Percentiles rank a stretch among this genome's conserved stretches.
phyloP scores from a whole-genome alignment of 2,888 invertebrate species.

The Pyrochroa serraticornis region DNA sequence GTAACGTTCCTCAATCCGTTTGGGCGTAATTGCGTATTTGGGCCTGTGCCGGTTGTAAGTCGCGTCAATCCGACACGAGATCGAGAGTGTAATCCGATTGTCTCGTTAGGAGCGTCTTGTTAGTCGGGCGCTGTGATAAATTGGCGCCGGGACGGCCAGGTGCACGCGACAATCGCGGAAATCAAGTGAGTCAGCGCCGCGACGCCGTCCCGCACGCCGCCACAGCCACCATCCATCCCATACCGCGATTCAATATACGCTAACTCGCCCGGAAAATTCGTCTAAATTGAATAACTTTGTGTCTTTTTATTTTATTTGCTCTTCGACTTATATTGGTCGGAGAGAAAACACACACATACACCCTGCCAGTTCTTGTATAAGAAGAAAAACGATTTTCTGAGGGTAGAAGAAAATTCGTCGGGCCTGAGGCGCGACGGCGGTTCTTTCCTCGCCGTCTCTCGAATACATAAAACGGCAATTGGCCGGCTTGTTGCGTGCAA shows the following conservation, averaged over 20 bases:
- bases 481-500: slow-evolving; percentile 58
- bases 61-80: slow-evolving; percentile 55
- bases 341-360: slow-evolving; percentile 17
- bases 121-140: slow-evolving; percentile 51
- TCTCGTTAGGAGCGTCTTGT: slow-evolving; percentile 57
- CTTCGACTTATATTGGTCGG: slow-evolving; percentile 49
- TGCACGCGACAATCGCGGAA: slow-evolving; percentile 45
- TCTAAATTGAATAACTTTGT: slow-evolving; percentile 57
- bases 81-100: slow-evolving; percentile 57
- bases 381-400: slow-evolving; percentile 55
- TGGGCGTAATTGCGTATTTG: slow-evolving; percentile 50
- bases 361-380: slow-evolving; percentile 33
- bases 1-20: neutral
- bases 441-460: slow-evolving; percentile 32
- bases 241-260: slow-evolving; percentile 48
- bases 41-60: slow-evolving; percentile 33
- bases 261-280: slow-evolving; percentile 55
- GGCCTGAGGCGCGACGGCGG: slow-evolving; percentile 41
- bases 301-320: slow-evolving; percentile 55
- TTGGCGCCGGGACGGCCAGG: slow-evolving; percentile 49
- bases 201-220: slow-evolving; percentile 10
- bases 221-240: neutral
- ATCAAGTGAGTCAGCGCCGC: slow-evolving; percentile 35
- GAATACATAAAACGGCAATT: slow-evolving; percentile 55
- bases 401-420: slow-evolving; percentile 32